phyloP scores from a whole-genome alignment of 2,888 invertebrate genomes.

The Tinea semifulvella region DNA sequence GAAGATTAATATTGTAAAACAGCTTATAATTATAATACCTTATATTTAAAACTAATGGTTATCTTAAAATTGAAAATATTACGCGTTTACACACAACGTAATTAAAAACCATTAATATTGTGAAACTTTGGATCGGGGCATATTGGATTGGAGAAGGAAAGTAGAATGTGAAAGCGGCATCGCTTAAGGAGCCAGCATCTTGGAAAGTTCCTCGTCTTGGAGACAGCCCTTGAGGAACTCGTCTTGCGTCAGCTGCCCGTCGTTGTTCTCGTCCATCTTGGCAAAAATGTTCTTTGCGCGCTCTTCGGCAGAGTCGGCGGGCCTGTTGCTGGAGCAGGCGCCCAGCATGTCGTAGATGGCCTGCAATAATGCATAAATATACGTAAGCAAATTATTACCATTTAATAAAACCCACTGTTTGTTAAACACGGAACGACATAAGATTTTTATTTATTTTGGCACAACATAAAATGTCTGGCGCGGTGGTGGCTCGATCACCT shows the following conservation, averaged over 20 bases:
- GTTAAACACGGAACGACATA: no score
- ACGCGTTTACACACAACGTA: conserved; percentile 2
- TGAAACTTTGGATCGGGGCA: not conserved
- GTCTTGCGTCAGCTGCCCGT: conserved; percentile 96
- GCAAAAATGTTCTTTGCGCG: conserved; percentile 99
- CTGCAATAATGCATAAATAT: conserved; percentile 75
- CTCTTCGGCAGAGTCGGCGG: conserved; percentile 96
- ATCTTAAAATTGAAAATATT: conserved; percentile 3
- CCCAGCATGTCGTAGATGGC: conserved; percentile 99
- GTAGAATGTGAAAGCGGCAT: not conserved
- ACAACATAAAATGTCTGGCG: no score
- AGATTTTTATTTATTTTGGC: no score
- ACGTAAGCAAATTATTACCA: no score
- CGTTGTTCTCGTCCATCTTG: conserved; percentile 99
- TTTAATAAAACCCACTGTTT: no score
- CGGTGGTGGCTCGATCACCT: no score
- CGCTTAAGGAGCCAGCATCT: conserved; percentile 91
- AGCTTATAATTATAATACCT: not conserved
- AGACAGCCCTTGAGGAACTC: conserved; percentile 98
- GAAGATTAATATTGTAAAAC: not conserved
- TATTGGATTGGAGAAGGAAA: not conserved
- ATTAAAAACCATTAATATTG: conserved; percentile 4
- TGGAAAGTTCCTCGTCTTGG: conserved; percentile 94
- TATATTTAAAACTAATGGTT: not conserved
- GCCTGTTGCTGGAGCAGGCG: conserved; percentile 93